These are phyloP conservation scores for Scomber colias DNA, from an alignment of 2,113 vertebrate genomes.

Conservation along the genomic window DNA sequence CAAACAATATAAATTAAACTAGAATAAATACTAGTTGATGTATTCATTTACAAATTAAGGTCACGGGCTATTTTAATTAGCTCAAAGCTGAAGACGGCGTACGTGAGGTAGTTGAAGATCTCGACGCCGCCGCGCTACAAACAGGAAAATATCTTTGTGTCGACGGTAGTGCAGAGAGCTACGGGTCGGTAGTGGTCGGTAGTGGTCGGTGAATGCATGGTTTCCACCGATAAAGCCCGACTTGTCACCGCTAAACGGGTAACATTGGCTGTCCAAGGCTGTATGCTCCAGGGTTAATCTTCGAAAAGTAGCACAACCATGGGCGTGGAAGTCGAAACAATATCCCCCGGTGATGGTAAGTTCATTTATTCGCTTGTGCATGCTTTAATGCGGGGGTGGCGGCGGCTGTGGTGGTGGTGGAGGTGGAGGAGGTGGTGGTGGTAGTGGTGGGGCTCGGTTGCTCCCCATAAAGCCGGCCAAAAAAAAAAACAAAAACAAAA, in stretches of 20 bases:
- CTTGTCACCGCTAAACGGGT: conserved; percentile 41
- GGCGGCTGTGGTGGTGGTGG: not conserved
- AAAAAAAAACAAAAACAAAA: not conserved
- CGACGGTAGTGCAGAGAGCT: conserved; percentile 9
- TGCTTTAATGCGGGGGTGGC: conserved; percentile 31
- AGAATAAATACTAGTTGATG: not conserved
- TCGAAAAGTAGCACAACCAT: conserved; percentile 78
- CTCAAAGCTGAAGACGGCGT: not conserved
- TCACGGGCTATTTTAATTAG: not conserved
- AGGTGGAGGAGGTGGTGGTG: not conserved
- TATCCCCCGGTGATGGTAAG: conserved; percentile 96
- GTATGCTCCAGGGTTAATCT: conserved; percentile 50
- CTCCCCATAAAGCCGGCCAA: conserved; percentile 20
- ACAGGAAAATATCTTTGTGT: conserved; percentile 32
- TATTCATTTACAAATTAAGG: no score
- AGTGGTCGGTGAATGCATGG: conserved; percentile 61
- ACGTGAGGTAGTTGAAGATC: conserved; percentile 7
- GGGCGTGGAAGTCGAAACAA: conserved; percentile 97
- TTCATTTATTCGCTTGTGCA: conserved; percentile 43
- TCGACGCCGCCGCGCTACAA: conserved; percentile 31
- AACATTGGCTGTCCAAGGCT: conserved; percentile 19
- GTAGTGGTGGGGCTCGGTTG: not conserved
- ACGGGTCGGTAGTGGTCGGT: conserved; percentile 37
- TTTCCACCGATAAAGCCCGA: conserved; percentile 44
- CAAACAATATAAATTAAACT: not conserved